Evolutionary conservation across 2,888 invertebrate genomes (phyloP).

Genomic region (Drepanosiphum platanoidis): DNA sequence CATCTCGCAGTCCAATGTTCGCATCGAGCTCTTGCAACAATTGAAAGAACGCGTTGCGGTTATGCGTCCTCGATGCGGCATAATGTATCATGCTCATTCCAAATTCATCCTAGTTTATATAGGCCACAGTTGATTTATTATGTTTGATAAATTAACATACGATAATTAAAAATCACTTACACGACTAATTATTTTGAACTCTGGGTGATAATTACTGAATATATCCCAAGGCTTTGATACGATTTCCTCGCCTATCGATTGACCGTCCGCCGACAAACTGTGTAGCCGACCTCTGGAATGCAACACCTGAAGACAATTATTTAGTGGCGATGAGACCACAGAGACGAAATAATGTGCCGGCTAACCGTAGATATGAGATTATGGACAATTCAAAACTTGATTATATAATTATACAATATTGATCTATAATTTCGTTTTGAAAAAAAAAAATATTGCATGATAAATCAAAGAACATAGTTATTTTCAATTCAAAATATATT

Average conservation of each 20-base stretch:
- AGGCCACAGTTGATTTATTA: not conserved
- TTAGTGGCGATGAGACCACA: slow-evolving; percentile 12
- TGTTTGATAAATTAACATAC: not conserved
- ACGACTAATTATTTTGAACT: slow-evolving; percentile 45
- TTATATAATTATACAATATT: not conserved
- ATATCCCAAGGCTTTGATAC: slow-evolving; percentile 31
- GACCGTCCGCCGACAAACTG: not conserved
- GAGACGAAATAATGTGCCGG: not conserved
- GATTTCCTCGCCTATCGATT: not conserved
- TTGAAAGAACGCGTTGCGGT: slow-evolving; percentile 81
- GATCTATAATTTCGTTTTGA: not conserved
- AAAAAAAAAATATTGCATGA: not conserved
- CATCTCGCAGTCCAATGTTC: slow-evolving; percentile 84
- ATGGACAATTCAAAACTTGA: not conserved
- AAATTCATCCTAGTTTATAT: slow-evolving; percentile 79
- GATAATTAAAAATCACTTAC: slow-evolving; percentile 10
- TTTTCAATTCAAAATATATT: no score
- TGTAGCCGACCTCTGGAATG: not conserved
- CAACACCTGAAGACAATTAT: slow-evolving; percentile 38
- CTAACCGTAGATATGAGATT: not conserved
- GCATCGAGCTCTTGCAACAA: slow-evolving; percentile 82
- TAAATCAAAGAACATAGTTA: not conserved
- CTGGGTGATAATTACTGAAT: slow-evolving; percentile 34
- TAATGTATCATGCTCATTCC: slow-evolving; percentile 91
- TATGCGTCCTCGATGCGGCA: slow-evolving; percentile 84